These are phyloP conservation scores for Iselma pallidipennis DNA, from an alignment of 2,888 invertebrate species.

Conservation along the genomic window DNA sequence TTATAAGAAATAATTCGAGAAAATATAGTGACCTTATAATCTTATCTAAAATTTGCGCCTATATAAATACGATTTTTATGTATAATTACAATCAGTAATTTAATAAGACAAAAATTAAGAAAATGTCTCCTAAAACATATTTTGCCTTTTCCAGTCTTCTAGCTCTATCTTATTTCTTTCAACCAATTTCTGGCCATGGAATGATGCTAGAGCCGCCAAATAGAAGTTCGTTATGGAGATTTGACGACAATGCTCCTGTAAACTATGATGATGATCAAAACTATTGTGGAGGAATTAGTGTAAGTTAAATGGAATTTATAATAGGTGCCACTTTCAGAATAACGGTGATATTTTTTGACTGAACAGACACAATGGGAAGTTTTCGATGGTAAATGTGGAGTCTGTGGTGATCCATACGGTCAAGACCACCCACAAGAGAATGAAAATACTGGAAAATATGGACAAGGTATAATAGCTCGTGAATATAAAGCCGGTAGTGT, in stretches of 20 bases:
- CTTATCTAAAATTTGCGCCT: background rate
- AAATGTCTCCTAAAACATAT: background rate
- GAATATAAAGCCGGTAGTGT: constrained; percentile 45
- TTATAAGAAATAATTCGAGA: background rate
- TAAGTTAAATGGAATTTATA: constrained; percentile 34
- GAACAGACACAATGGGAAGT: constrained; percentile 53
- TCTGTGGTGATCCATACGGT: constrained; percentile 61
- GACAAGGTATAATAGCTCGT: constrained; percentile 57
- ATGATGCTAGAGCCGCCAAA: constrained; percentile 58
- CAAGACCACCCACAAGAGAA: constrained; percentile 56
- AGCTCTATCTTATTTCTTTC: background rate
- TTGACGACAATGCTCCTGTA: constrained; percentile 50
- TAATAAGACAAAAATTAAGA: background rate
- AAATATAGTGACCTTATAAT: background rate
- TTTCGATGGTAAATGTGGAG: constrained; percentile 59
- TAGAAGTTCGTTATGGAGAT: constrained; percentile 58
- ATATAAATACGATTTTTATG: background rate
- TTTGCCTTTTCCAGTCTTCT: background rate
- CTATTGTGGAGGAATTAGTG: constrained; percentile 57
- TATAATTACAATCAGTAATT: too few species aligned
- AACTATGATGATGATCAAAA: constrained; percentile 59
- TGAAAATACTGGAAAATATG: constrained; percentile 61
- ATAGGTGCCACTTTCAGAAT: too few species aligned
- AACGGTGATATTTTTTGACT: background rate
- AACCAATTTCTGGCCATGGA: constrained; percentile 53